Evolutionary conservation across 1,140 invertebrate species (phyloP), one percentile per base, ranked within the genome.

Genomic region (Euwallacea fornicatus): DNA sequence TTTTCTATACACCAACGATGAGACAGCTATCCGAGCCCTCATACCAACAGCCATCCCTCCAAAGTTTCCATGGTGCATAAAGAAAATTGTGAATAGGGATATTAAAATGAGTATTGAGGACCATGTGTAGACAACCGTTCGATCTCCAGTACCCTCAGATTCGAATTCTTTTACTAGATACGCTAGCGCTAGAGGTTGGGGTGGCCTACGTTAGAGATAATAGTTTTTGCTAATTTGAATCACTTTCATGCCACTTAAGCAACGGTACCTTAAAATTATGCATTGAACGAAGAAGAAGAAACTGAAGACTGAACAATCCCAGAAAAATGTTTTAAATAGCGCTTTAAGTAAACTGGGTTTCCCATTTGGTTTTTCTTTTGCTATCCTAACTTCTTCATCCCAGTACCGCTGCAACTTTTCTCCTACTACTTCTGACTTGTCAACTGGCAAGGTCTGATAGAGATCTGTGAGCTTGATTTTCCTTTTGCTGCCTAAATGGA

Each of bases 1-100:
- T 83, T 89, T 89, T 82, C 87, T 83, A 67, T 88, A 90, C 75
- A 90, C 82, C 0, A 89, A 76, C 0, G 87, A 84, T 63, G 85
- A 86, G 42, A 85, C 85, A 2, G 88, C 86, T 10, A 88, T 76
- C 65, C 87, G 80, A 2, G 88, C 73, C 73, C 84, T 83, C 87
- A 89, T 88, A 13, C 88, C 88, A 9, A 86, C 83, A 59, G 83
- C 80, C 41, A 83, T 81, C 33, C 82, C 76, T 10, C 78, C 78
- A 8, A 84, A 71, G 16, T 80, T 82, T 0, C 78, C 80, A 44
- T 89, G 79, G 54, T 80, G 77, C 8, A 65, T 70, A 7, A 76
- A 56, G 42, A 79, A 78, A 7, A 76, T 71, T n/a, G 64, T 63
- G 16, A 72, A 42, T 13, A 76, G 46, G 7, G 77, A 75, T 11